Base-by-base conservation (phyloP, 2,113 vertebrate genomes). In the Lucifuga dentata region DNA sequence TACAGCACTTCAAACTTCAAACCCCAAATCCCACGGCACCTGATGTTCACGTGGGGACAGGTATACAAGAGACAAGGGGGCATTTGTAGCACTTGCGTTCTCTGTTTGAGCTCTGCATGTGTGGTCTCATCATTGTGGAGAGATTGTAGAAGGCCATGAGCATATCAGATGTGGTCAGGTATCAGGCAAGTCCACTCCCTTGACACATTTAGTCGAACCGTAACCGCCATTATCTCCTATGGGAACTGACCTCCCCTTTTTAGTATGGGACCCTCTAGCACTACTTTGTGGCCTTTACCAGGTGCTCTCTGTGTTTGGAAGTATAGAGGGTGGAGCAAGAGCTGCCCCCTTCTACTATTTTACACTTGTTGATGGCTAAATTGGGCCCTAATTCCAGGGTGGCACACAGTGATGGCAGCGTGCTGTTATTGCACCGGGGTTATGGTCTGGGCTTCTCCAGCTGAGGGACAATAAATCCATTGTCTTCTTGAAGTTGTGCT, bases 291-390 rank as follows among this genome's bases (percentile, higher is more conserved):
- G 68, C 62, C 62, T 63, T 79, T 68, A 63, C 82, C 86, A 87
- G 84, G 84, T 90, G 88, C 77, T 75, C 81, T 63, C 63, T 68
- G 68, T 75, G 58, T 67, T 69, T 77, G 61, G 78, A 76, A 56
- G 50, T 63, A 44, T 62, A n/a, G 40, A 43, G 39, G 41, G 21
- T 19, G 56, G 45, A 56, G 56, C 16, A 48, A 73, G 66, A 41
- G 68, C 36, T 24, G 61, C 63, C 57, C 38, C n/a, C 40, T 21
- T 55, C 68, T 60, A 49, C 55, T 67, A 81, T 85, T 87, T 83
- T 69, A 62, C 58, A 57, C 80, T 79, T 85, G 88, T 86, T 93
- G 91, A 92, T 81, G 84, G 83, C 83, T 91, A 89, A 92, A 93
- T 93, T 90, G 83, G 76, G 12, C 76, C 58, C 70, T 86, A 80